Evolutionary conservation across 2,797 vertebrate genomes (phyloP), one percentile per base, ranked within the genome.

Genomic region (Diplodus puntazzo): DNA sequence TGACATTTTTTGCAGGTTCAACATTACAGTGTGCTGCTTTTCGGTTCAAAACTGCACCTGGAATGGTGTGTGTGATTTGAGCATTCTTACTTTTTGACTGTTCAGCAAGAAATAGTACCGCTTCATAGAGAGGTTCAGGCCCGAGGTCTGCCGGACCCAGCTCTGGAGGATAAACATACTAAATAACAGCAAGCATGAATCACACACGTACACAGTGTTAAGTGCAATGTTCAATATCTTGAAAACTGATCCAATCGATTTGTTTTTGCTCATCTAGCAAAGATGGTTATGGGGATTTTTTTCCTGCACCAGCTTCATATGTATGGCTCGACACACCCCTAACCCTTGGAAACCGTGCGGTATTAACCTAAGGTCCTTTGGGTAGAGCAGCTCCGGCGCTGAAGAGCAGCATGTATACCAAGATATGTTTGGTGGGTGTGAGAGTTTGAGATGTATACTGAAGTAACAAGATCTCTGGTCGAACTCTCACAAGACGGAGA

Each of bases 401-500:
- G 69, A 69, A 16, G 23, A 75, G 58, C 68, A 64, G 61, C 21
- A 12, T 87, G 59, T 62, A 25, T n/a, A 46, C 34, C 4, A 9
- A 75, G 79, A 75, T 63, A 74, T 17, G 20, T 42, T 50, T 11
- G 57, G 71, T 64, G 72, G 84, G 69, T 71, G 79, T 55, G 68
- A 85, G 82, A 74, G 74, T 80, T 79, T 73, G 74, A 85, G 87
- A 90, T 79, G 73, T 75, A 83, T 69, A 81, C 81, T 53, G 78
- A 88, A 92, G 86, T 77, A 90, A 90, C 77, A 76, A 88, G 77
- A 89, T 90, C 71, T 88, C 82, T 87, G 81, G 78, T 67, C 90
- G 84, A 92, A 92, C 86, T 90, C 88, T 82, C 86, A 81, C 76
- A 89, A 91, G 89, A 89, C 78, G 6, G 73, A 86, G 79, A 89